Percentiles rank a stretch among this genome's conserved stretches.
Evolutionary conservation across 1,140 invertebrate species (phyloP).

Genomic region (Drosophila parabipectinata): DNA sequence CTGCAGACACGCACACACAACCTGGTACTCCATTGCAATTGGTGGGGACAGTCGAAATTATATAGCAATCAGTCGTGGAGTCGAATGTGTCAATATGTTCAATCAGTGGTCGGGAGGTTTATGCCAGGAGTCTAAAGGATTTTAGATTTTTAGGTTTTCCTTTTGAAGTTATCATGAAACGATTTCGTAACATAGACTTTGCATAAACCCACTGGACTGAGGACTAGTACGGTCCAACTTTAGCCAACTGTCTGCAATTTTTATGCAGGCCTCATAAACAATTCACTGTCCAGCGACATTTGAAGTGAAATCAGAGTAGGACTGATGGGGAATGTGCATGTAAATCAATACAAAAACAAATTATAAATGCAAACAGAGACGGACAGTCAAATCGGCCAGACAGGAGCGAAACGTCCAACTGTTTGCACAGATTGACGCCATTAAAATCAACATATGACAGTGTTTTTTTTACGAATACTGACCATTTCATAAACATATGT

Average conservation of each 20-base stretch:
- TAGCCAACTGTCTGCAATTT: conserved; percentile 50
- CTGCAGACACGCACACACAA: conserved; percentile 3
- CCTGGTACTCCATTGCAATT: conserved; percentile 30
- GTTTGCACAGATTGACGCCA: conserved; percentile 59
- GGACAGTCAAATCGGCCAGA: conserved; percentile 15
- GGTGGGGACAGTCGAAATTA: conserved; percentile 65
- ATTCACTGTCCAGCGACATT: conserved; percentile 32
- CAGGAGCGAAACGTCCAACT: conserved; percentile 46
- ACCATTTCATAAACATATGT: conserved; percentile 2
- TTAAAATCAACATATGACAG: conserved; percentile 52
- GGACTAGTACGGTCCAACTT: neutral
- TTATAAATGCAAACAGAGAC: conserved; percentile 62
- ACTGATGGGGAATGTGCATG: conserved; percentile 38
- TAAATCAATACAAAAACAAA: conserved; percentile 63
- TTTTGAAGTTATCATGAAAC: too few relatives aligned
- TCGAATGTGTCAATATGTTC: conserved; percentile 55
- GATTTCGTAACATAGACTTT: neutral
- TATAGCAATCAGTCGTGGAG: conserved; percentile 66
- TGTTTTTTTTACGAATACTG: conserved; percentile 23
- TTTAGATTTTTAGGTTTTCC: too few relatives aligned
- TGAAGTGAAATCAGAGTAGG: conserved; percentile 29
- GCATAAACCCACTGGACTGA: neutral
- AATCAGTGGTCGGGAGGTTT: neutral
- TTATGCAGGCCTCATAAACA: conserved; percentile 42
- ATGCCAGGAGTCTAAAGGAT: neutral